Conservation (phyloP, 2,888 invertebrate species). For the Pollenia angustigena region DNA sequence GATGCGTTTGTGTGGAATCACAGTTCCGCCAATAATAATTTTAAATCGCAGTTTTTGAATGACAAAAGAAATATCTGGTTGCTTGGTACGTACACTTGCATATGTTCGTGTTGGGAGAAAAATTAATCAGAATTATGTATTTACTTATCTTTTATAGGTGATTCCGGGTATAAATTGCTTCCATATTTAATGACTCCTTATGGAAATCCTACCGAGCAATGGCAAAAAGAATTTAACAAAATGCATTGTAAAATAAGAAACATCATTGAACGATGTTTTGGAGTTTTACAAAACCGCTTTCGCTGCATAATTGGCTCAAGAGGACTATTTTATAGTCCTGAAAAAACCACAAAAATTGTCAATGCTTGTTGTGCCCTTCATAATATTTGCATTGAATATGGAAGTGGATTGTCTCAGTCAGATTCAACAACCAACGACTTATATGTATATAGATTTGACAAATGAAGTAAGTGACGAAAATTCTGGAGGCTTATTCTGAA, state of each 20-base stretch:
- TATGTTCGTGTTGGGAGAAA: background rate
- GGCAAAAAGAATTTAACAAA: conserved; percentile 1
- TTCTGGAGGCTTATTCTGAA: background rate
- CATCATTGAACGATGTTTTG: background rate
- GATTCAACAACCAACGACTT: background rate
- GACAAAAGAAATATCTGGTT: background rate
- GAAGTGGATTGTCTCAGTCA: background rate
- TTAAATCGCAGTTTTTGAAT: background rate
- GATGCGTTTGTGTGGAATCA: conserved; percentile 6
- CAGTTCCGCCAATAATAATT: too few relatives aligned
- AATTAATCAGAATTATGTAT: background rate
- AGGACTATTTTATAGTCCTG: background rate
- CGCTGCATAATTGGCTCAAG: conserved; percentile 11
- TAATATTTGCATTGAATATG: conserved; percentile 2
- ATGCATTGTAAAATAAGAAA: background rate
- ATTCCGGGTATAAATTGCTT: conserved; percentile 1
- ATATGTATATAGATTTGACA: too few relatives aligned
- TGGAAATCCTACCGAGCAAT: background rate
- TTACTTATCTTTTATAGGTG: background rate
- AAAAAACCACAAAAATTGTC: conserved; percentile 13
- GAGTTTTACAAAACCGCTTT: background rate
- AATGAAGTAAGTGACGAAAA: too few relatives aligned
- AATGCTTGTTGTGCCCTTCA: conserved; percentile 11
- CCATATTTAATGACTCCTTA: background rate
- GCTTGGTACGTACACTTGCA: background rate